Base-by-base conservation (phyloP, 2,113 vertebrate genomes). In the Elgaria multicarinata region DNA sequence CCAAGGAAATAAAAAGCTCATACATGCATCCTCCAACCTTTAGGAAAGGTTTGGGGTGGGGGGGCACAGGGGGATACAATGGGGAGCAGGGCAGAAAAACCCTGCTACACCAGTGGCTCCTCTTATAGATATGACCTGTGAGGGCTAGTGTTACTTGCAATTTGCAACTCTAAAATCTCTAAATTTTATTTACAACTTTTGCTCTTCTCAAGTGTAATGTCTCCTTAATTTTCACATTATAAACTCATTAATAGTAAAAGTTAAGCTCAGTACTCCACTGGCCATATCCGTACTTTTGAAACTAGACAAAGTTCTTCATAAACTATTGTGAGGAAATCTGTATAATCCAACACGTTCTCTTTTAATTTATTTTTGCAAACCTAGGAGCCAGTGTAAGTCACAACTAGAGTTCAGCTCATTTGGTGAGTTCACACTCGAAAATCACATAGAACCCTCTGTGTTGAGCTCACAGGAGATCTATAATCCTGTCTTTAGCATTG, bases 191-290 rank as follows among this genome's bases (percentile, higher is more conserved):
- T 72, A 44, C 36, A n/a, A 22, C 50, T 84, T 84, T 24, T 10
- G 24, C 7, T 72, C n/a, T 85, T n/a, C 69, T 71, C 50, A 12
- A 71, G 31, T 33, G 64, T n/a, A 71, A 84, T 46, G 44, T 44
- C 36, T 39, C 36, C 39, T 82, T 62, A 31, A 31, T 6, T 22
- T 18, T 85, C 46, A 50, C 39, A 24, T 44, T 76, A 26, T 10
- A 78, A 46, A 50, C 24, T 55, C 6, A 80, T 12, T 33, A 33
- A 55, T 4, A 53, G 77, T 3, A 39, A 33, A 28, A 55, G 28
- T 28, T 78, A 50, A 80, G 78, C 14, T 89, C 88, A 13, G 33
- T 87, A 77, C 69, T 88, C 83, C 16, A 71, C 46, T 69, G 46
- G 46, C 20, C 58, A 26, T 5, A 26, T 83, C 67, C 6, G 55